Percentiles rank a stretch among this genome's conserved stretches.
phyloP scores from a whole-genome alignment of 2,113 vertebrate species.

The Lampris incognitus region DNA sequence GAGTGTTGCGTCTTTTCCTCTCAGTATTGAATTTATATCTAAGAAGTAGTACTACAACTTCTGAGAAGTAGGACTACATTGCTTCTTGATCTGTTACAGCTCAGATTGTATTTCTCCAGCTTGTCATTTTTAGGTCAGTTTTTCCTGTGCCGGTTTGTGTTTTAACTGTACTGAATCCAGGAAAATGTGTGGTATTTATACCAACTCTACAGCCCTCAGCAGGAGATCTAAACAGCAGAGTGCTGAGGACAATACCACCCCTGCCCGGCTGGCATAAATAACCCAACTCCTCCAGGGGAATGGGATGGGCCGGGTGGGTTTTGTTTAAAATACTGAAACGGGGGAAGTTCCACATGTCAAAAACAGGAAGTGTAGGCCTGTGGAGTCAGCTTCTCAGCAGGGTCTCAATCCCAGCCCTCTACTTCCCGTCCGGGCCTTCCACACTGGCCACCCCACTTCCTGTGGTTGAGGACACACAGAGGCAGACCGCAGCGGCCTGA shows the following conservation, averaged over 20 bases:
- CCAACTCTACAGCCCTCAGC: slow-evolving; percentile 22
- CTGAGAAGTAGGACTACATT: background rate
- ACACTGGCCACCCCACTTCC: slow-evolving; percentile 71
- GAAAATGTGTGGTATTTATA: slow-evolving; percentile 63
- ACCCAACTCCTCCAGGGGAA: slow-evolving; percentile 38
- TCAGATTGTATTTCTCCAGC: slow-evolving; percentile 20
- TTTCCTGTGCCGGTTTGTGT: slow-evolving; percentile 12
- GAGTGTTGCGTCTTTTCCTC: background rate
- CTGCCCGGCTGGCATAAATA: slow-evolving; percentile 35
- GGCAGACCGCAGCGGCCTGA: slow-evolving; percentile 1
- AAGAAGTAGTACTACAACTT: slow-evolving; percentile 15
- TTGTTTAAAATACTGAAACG: slow-evolving; percentile 65
- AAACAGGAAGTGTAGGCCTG: slow-evolving; percentile 79
- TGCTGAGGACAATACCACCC: slow-evolving; percentile 44
- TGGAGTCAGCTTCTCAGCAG: slow-evolving; percentile 72
- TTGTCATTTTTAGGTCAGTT: slow-evolving; percentile 17
- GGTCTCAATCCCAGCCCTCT: slow-evolving; percentile 68
- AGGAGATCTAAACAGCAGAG: slow-evolving; percentile 56
- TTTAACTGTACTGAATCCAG: slow-evolving; percentile 45
- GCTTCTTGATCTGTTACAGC: background rate
- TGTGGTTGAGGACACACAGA: slow-evolving; percentile 51
- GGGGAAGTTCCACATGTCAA: slow-evolving; percentile 81
- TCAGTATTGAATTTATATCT: slow-evolving; percentile 7
- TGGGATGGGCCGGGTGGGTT: slow-evolving; percentile 42
- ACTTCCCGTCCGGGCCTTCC: slow-evolving; percentile 72